Percentiles rank a stretch among this genome's conserved stretches.
These are phyloP conservation scores for Aix galericulata DNA, from an alignment of 2,113 vertebrate genomes.

Conservation along the genomic window DNA sequence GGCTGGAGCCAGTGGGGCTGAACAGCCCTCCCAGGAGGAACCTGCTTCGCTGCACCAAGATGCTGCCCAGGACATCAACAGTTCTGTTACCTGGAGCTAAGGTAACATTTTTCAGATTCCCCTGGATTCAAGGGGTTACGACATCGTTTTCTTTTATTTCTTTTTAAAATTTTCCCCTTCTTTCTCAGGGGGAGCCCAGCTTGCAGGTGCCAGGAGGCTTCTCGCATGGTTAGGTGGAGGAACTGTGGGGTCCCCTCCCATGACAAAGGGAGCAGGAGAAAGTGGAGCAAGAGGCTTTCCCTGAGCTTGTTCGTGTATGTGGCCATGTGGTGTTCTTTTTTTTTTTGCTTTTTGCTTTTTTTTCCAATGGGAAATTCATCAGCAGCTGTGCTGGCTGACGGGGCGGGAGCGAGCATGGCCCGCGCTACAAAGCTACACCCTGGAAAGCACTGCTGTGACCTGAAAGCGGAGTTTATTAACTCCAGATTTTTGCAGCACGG, in stretches of 20 bases:
- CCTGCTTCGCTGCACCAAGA: neutral
- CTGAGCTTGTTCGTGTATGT: fast-evolving
- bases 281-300: neutral
- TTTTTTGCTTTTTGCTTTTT: neutral
- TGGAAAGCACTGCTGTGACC: neutral
- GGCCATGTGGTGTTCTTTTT: neutral
- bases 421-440: fast-evolving
- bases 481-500: slow-evolving; percentile 15
- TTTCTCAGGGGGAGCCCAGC: neutral
- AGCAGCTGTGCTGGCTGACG: neutral
- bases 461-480: slow-evolving; percentile 32
- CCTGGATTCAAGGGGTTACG: neutral
- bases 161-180: neutral
- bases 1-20: fast-evolving
- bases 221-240: neutral
- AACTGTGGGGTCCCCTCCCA: fast-evolving
- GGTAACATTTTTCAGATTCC: neutral
- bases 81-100: neutral
- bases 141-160: fast-evolving
- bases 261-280: neutral
- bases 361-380: neutral
- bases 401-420: neutral
- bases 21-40: neutral
- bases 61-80: neutral
- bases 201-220: neutral